Evolutionary conservation across 2,888 invertebrate species (phyloP), one percentile per base, ranked within the genome.

Genomic region (Hypena proboscidalis): DNA sequence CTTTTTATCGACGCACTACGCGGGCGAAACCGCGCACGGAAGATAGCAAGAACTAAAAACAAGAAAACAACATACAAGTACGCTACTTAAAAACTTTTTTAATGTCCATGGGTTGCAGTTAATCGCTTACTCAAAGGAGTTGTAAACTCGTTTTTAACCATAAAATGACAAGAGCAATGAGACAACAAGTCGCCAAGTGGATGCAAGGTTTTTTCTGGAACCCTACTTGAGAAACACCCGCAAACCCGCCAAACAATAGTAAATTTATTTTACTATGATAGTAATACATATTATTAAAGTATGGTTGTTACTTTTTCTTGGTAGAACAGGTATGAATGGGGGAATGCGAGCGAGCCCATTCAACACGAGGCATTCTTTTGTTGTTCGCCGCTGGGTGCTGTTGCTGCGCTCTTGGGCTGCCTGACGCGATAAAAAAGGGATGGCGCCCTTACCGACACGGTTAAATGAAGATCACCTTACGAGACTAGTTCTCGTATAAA

Each of bases 341-440:
- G 55, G 67, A 61, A 67, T 55, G 54, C 58, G 48, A 59, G 62
- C n/a, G n/a, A n/a, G n/a, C n/a, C 63, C 72, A 70, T 69, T 70
- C 67, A 58, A 55, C 54, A 44, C 47, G 40, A 37, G 51, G 45
- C 52, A 49, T 51, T 56, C 63, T 58, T 65, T 68, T 69, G 60
- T 67, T 52, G 53, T 37, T 33, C 43, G 60, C 70, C 64, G 66
- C 37, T 32, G 32, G 19, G 10, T 6, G 25, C 38, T 37, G 26
- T n/a, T n/a, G n/a, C n/a, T n/a, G n/a, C n/a, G 21, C 25, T 36
- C 42, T n/a, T n/a, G n/a, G 30, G 20, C 46, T 56, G 57, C 58
- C 55, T 29, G 41, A 29, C 22, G 21, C 29, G 26, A 42, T 65
- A 70, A 70, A 68, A 69, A 68, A 59, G 57, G 56, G 64, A 61